Evolutionary conservation across 1,140 invertebrate species (phyloP).

Genomic region (Panagrolaimus sp.): DNA sequence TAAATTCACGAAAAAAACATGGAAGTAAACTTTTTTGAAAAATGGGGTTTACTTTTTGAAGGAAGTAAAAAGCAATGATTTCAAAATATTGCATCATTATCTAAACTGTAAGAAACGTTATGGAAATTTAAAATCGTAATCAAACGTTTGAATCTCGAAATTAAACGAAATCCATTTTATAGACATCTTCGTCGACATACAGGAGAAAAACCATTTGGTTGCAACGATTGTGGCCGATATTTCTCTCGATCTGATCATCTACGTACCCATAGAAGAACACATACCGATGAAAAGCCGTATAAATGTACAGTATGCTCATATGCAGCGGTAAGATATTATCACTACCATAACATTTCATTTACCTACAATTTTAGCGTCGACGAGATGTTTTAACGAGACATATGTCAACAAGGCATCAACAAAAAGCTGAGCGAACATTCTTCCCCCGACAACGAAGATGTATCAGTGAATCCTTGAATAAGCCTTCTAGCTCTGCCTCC

Average conservation of each 20-base stretch:
- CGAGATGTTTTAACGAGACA: slow-evolving; percentile 53
- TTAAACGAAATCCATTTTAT: slow-evolving; percentile 57
- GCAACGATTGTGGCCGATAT: slow-evolving; percentile 93
- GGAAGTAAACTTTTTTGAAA: no score
- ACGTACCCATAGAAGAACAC: slow-evolving; percentile 78
- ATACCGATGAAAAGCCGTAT: slow-evolving; percentile 89
- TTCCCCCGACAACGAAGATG: background rate
- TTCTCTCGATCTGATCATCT: slow-evolving; percentile 95
- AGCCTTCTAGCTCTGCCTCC: no score
- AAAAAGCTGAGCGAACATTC: slow-evolving; percentile 27
- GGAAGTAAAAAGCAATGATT: no score
- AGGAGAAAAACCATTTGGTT: slow-evolving; percentile 84
- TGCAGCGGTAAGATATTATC: slow-evolving; percentile 36
- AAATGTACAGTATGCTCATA: slow-evolving; percentile 73
- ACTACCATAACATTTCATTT: background rate
- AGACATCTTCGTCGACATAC: slow-evolving; percentile 67
- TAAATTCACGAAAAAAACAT: no score
- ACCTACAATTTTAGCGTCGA: slow-evolving; percentile 39
- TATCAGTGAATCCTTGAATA: slow-evolving; percentile 1
- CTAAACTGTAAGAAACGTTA: no score
- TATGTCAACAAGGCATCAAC: slow-evolving; percentile 46
- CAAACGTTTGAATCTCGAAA: no score
- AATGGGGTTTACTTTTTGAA: no score
- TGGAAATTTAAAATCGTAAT: no score
- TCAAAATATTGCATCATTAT: no score